Conservation (phyloP, 1,140 invertebrate genomes). For the Helicoverpa zea region DNA sequence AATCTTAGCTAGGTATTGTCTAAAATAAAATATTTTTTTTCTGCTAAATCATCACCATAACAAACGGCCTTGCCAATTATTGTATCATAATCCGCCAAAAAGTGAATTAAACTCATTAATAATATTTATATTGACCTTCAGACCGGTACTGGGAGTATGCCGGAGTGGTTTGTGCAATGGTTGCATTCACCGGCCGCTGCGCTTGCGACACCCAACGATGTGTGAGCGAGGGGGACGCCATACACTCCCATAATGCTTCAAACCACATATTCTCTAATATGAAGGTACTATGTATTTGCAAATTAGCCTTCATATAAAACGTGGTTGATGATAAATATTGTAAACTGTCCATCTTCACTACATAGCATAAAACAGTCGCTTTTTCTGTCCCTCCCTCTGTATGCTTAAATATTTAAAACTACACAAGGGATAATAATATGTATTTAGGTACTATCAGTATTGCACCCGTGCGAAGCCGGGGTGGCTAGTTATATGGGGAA, state of each 20-base stretch:
- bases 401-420: too few relatives aligned
- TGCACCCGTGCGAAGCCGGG: too few relatives aligned
- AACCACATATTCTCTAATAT: not conserved
- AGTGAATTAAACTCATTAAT: slow-evolving; percentile 19
- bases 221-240: slow-evolving; percentile 57
- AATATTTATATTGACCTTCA: slow-evolving; percentile 45
- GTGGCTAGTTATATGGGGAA: too few relatives aligned
- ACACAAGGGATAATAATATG: too few relatives aligned
- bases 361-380: too few relatives aligned
- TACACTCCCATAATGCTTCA: slow-evolving; percentile 22
- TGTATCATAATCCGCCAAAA: slow-evolving; percentile 1
- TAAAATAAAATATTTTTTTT: not conserved
- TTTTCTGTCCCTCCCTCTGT: too few relatives aligned
- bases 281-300: too few relatives aligned
- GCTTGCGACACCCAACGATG: slow-evolving; percentile 58
- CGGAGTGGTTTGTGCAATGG: slow-evolving; percentile 58
- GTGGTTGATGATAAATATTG: too few relatives aligned
- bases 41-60: not conserved
- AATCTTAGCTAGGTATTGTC: too few relatives aligned
- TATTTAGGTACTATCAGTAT: too few relatives aligned
- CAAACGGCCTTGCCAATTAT: not conserved
- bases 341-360: too few relatives aligned
- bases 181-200: slow-evolving; percentile 65
- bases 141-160: slow-evolving; percentile 11
- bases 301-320: too few relatives aligned